Evolutionary conservation across 53 echinoderm and acorn worm genomes (phyloP), one percentile per base, ranked within the genome.

Genomic region (Zoroaster sp.): DNA sequence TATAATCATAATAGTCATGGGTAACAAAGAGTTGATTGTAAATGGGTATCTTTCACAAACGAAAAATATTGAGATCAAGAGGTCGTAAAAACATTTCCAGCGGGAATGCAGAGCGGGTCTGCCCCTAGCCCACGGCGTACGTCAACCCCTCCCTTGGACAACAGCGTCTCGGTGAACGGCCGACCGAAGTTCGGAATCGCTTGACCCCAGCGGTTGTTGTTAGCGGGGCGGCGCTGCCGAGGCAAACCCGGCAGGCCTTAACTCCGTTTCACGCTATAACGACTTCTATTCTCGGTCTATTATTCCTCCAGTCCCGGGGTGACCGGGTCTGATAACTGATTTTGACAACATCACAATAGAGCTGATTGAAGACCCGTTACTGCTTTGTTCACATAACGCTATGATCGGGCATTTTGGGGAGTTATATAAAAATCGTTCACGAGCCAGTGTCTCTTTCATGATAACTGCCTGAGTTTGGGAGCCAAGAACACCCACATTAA

Each of bases 61-160:
- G 82, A 67, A 82, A 82, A 82, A 82, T 82, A 82, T 82, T 23
- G 82, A 82, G 82, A 82, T 82, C 82, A 82, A 82, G 82, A 82
- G 82, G 82, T 82, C 82, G 82, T 82, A 68, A 82, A 82, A 67
- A 82, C 82, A 82, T 82, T 82, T 82, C 82, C 82, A 82, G 41
- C 66, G 82, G 82, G 82, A 82, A 82, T 68, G 40, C 66, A 43
- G 82, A 67, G 82, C 82, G 67, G 68, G 82, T 67, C 67, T 67
- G 82, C 82, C 82, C 82, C 82, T 82, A 43, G 82, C 82, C 82
- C 82, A 40, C 44, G 82, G 82, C 82, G 82, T 82, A 66, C 82
- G 68, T 82, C 82, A 82, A 82, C 82, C 82, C 82, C 82, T 82
- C 68, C 82, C 66, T 42, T 33, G 82, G 82, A 82, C 82, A 82